Base-by-base conservation (phyloP, 2,797 vertebrate genomes). In the Podarcis lilfordi region DNA sequence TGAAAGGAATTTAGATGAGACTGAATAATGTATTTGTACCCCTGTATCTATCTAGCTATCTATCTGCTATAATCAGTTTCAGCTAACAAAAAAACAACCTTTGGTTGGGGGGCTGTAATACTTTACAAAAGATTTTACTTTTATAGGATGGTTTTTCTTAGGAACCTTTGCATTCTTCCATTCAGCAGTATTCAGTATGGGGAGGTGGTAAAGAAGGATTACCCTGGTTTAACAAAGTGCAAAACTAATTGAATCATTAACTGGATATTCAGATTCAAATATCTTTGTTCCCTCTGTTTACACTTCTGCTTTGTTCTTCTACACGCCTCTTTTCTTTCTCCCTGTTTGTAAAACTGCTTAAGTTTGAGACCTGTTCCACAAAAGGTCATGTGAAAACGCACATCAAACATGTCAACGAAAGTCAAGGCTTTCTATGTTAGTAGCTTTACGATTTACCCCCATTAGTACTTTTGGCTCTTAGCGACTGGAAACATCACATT, bases 181-280 rank as follows among this genome's bases (percentile, higher is more conserved):
- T 96, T 96, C 93, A 95, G 91, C 74, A 89, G 45, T 3, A 37
- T 96, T 96, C 93, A 94, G 85, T 91, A 91, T 92, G 71, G 82
- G 91, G 88, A 93, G 43, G 90, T 88, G 91, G 93, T 87, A 97
- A 97, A 97, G 96, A 96, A 92, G 96, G 97, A 97, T 98, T 97
- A 97, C 96, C 96, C 94, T 96, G 96, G 95, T 94, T 95, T 95
- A 96, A 96, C 95, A 92, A 95, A 97, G 95, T 97, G 96, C 96
- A 96, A 97, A 97, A 95, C 96, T 96, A 97, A 96, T 97, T 97
- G 95, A 97, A 97, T 97, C 94, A 96, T 98, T 98, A 98, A 97
- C 96, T 95, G 94, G 87, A 96, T 95, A 97, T 97, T 98, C 96
- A 97, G 92, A 98, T 97, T 98, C 96, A 98, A 98, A 98, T 97